phyloP scores from a whole-genome alignment of 2,797 vertebrate species.

The Poeciliopsis gracilis region DNA sequence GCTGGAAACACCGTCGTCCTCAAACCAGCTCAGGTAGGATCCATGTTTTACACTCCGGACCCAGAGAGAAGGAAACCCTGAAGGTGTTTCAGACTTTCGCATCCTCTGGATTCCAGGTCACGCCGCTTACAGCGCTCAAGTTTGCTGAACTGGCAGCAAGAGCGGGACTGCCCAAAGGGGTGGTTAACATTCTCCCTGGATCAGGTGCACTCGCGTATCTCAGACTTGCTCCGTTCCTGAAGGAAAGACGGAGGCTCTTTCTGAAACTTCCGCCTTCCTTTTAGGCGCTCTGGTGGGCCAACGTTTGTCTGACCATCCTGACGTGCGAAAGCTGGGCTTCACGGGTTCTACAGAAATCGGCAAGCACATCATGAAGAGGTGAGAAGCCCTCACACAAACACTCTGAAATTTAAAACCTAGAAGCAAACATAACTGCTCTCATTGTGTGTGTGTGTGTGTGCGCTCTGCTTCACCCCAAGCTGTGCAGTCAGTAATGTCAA shows the following conservation, averaged over 20 bases:
- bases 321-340: slow-evolving; percentile 89
- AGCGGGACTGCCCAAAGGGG: slow-evolving; percentile 88
- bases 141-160: slow-evolving; percentile 86
- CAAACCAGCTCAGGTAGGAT: slow-evolving; percentile 87
- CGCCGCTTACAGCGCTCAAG: slow-evolving; percentile 88
- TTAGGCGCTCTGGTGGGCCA: slow-evolving; percentile 87
- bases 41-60: background rate
- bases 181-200: slow-evolving; percentile 88
- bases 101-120: slow-evolving; percentile 78
- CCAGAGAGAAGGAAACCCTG: background rate
- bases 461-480: slow-evolving; percentile 61
- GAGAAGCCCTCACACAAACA: background rate
- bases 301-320: slow-evolving; percentile 86
- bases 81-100: background rate
- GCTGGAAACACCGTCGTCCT: slow-evolving; percentile 89
- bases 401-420: background rate
- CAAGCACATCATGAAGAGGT: slow-evolving; percentile 94
- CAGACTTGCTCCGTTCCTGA: background rate
- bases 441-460: background rate
- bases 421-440: background rate
- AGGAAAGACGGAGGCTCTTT: background rate
- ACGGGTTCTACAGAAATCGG: slow-evolving; percentile 90
- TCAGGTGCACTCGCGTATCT: slow-evolving; percentile 72
- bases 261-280: background rate
- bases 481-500: slow-evolving; percentile 89